Evolutionary conservation across 2,797 vertebrate species (phyloP).

Genomic region (Platalea minor): DNA sequence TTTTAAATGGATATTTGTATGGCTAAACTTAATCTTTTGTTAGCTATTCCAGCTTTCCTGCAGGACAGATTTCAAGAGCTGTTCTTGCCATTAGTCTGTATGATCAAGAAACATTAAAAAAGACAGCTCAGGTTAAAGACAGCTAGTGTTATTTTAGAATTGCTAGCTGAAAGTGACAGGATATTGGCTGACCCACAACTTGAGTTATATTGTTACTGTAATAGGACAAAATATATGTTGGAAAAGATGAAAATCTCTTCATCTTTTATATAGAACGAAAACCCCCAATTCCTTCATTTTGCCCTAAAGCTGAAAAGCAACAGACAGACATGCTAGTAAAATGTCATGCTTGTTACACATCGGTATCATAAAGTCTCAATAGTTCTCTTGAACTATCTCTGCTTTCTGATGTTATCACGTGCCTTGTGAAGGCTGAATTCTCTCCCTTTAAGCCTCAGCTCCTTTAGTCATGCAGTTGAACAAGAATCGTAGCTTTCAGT

Average conservation of each 20-base stretch:
- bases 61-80: neutral
- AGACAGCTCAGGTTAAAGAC: neutral
- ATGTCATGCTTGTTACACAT: neutral
- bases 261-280: neutral
- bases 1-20: neutral
- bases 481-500: neutral
- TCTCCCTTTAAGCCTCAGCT: neutral
- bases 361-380: neutral
- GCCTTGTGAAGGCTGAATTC: neutral
- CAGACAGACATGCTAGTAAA: neutral
- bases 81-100: neutral
- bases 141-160: neutral
- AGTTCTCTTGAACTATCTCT: neutral
- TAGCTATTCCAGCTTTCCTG: neutral
- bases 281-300: neutral
- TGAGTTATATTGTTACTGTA: neutral
- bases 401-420: neutral
- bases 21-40: neutral
- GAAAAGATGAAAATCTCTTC: neutral
- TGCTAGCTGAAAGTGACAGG: neutral
- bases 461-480: neutral
- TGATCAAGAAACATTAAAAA: neutral
- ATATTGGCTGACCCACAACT: neutral
- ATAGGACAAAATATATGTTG: neutral
- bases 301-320: neutral